phyloP scores from a whole-genome alignment of 2,888 invertebrate species.

The Exocentrus adspersus region DNA sequence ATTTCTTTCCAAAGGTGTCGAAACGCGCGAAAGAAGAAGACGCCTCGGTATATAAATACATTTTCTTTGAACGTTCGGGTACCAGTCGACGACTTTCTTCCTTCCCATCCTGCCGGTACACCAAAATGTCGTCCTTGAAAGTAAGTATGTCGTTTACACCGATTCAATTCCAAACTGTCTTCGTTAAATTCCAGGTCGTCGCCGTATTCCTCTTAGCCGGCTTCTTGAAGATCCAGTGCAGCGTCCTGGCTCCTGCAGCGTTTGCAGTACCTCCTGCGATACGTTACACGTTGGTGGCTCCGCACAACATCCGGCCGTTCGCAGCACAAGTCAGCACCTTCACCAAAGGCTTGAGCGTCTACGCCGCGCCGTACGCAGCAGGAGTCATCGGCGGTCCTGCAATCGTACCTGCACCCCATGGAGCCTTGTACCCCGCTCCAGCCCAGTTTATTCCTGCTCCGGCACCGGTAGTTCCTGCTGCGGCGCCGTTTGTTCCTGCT shows the following conservation, averaged over 20 bases:
- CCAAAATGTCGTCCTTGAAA: constrained; percentile 31
- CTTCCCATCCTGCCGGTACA: neutral
- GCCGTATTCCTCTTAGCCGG: constrained; percentile 33
- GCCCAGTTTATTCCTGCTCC: constrained; percentile 25
- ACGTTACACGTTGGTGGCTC: constrained; percentile 65
- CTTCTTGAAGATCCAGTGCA: constrained; percentile 34
- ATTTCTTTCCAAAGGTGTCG: constrained; percentile 35
- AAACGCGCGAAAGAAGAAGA: constrained; percentile 21
- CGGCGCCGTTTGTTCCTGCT: constrained; percentile 2
- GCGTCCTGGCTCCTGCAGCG: constrained; percentile 29
- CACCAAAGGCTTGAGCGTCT: constrained; percentile 62
- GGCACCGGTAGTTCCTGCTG: constrained; percentile 26
- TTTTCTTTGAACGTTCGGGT: neutral
- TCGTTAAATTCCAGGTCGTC: constrained; percentile 45
- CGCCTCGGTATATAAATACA: constrained; percentile 33
- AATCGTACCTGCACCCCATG: constrained; percentile 36
- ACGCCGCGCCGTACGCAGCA: constrained; percentile 60
- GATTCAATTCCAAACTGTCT: neutral
- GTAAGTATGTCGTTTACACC: too few relatives aligned
- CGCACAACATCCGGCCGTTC: constrained; percentile 72
- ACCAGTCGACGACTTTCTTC: constrained; percentile 22
- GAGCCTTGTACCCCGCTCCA: constrained; percentile 16
- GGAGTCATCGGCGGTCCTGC: constrained; percentile 49
- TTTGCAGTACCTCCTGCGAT: constrained; percentile 37
- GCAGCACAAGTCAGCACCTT: constrained; percentile 71